Conservation (phyloP, 1,140 invertebrate species). For the Neodiprion virginianus region DNA sequence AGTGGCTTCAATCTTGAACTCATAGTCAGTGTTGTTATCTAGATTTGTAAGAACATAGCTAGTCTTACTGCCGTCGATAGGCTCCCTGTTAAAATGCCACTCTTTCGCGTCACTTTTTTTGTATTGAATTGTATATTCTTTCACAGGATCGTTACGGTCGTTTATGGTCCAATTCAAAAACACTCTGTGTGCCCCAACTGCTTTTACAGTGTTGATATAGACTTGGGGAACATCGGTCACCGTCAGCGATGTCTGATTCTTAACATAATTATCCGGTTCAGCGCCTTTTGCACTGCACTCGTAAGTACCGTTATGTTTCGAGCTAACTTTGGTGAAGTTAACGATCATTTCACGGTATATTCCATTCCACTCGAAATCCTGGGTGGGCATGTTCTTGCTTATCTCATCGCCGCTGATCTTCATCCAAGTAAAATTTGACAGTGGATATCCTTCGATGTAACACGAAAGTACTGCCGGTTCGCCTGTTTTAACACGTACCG, state of each 20-base stretch:
- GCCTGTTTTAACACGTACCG: slow-evolving; percentile 60
- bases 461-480: slow-evolving; percentile 62
- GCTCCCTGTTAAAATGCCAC: slow-evolving; percentile 63
- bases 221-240: slow-evolving; percentile 76
- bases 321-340: slow-evolving; percentile 62
- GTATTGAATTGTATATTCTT: slow-evolving; percentile 70
- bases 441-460: slow-evolving; percentile 66
- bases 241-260: slow-evolving; percentile 62
- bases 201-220: slow-evolving; percentile 75
- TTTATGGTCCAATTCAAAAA: slow-evolving; percentile 85
- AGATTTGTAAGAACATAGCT: slow-evolving; percentile 71
- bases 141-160: slow-evolving; percentile 76
- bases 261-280: slow-evolving; percentile 44
- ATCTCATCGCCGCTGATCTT: slow-evolving; percentile 63
- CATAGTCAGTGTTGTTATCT: slow-evolving; percentile 68
- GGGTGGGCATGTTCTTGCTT: slow-evolving; percentile 53
- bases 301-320: slow-evolving; percentile 75
- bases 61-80: slow-evolving; percentile 65
- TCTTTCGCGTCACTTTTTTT: slow-evolving; percentile 64
- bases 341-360: slow-evolving; percentile 65
- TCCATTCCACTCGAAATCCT: slow-evolving; percentile 59
- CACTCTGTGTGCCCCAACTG: slow-evolving; percentile 75
- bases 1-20: slow-evolving; percentile 63
- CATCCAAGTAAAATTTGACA: slow-evolving; percentile 64
- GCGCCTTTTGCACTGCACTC: slow-evolving; percentile 55